Percentiles rank a stretch among this genome's conserved stretches.
phyloP scores from a whole-genome alignment of 2,888 invertebrate genomes.

The Gastracanthus pulcherrimus region DNA sequence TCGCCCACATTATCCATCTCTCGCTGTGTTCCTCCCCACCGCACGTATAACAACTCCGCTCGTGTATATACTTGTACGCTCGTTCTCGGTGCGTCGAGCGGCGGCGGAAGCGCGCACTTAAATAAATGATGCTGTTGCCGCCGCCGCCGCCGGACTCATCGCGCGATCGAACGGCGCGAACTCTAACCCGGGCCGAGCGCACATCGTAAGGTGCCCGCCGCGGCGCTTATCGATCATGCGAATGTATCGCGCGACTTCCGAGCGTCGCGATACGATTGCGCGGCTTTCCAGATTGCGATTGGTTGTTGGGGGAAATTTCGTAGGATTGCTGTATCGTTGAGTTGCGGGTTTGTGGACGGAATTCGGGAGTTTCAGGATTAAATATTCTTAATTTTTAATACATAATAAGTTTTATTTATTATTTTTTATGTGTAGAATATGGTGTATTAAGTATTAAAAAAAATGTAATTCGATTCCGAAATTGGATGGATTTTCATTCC shows the following conservation, averaged over 20 bases:
- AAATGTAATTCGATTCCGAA: too few relatives aligned
- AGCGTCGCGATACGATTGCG: neutral
- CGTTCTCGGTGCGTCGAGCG: constrained; percentile 23
- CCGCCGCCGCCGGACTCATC: neutral
- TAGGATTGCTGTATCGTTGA: neutral
- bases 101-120: constrained; percentile 48
- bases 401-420: too few relatives aligned
- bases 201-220: neutral
- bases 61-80: neutral
- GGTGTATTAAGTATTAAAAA: too few relatives aligned
- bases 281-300: too few relatives aligned
- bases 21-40: neutral
- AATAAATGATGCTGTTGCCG: constrained; percentile 42
- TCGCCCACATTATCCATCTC: neutral
- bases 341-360: neutral
- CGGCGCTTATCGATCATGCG: neutral
- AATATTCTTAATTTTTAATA: too few relatives aligned
- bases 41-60: neutral
- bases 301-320: too few relatives aligned
- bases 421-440: too few relatives aligned
- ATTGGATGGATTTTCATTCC: too few relatives aligned
- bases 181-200: neutral
- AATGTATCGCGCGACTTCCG: neutral
- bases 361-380: too few relatives aligned
- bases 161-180: constrained; percentile 6